Conservation (phyloP, 1,140 invertebrate species). For the Planococcus citri region DNA sequence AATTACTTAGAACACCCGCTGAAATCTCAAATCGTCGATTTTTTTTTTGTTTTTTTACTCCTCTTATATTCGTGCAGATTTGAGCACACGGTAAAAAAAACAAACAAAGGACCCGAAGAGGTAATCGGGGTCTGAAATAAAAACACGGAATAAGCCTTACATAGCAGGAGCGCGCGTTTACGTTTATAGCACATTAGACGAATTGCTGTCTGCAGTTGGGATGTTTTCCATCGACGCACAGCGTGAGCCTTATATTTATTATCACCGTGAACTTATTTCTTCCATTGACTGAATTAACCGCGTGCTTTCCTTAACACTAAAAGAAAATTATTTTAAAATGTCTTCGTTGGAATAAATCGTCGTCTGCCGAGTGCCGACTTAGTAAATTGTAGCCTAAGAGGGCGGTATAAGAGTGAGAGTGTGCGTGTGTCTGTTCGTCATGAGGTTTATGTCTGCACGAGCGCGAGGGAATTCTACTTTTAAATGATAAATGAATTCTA, state of each 20-base stretch:
- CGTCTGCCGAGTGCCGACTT: background rate
- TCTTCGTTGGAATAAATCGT: conserved; percentile 15
- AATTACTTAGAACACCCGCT: too few species aligned
- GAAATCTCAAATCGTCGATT: too few species aligned
- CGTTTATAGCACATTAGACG: background rate
- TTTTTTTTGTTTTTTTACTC: too few species aligned
- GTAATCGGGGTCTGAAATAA: too few species aligned
- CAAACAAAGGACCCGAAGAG: too few species aligned
- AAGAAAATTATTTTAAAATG: conserved; percentile 21
- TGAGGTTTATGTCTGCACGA: background rate
- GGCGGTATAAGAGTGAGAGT: background rate
- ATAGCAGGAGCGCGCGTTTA: too few species aligned
- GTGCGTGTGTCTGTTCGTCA: too few species aligned
- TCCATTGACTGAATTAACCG: conserved; percentile 17
- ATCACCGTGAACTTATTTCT: conserved; percentile 19
- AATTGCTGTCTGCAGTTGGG: background rate
- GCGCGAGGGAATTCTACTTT: background rate
- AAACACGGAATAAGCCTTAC: too few species aligned
- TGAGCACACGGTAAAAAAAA: too few species aligned
- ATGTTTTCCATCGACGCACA: conserved; percentile 11
- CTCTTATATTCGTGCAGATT: too few species aligned
- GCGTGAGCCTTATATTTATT: conserved; percentile 15
- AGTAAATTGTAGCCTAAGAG: background rate
- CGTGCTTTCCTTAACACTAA: background rate
- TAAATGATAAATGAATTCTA: conserved; percentile 17